Conservation (phyloP, 2,113 vertebrate species). For the Phyllostomus hastatus region DNA sequence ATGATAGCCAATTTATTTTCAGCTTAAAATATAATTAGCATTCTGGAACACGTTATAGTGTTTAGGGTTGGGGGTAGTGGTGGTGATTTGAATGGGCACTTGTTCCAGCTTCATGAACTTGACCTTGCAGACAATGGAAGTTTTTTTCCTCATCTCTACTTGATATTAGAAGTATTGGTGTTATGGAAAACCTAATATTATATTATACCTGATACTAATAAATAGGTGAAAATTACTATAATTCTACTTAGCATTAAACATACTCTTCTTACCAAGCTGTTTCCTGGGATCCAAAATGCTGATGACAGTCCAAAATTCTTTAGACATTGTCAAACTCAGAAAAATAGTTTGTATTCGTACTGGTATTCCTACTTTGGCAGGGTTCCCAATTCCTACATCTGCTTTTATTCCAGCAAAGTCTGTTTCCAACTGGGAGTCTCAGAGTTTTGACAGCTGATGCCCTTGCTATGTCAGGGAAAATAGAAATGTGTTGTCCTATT, state of each 20-base stretch:
- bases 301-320: slow-evolving; percentile 26
- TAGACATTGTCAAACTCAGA: slow-evolving; percentile 30
- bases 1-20: background rate
- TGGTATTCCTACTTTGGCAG: slow-evolving; percentile 49
- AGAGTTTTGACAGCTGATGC: background rate
- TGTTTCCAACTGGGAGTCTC: slow-evolving; percentile 28
- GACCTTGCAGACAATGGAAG: background rate
- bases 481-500: background rate
- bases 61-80: background rate
- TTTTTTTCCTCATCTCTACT: background rate
- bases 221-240: slow-evolving; percentile 1
- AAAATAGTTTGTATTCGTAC: slow-evolving; percentile 56
- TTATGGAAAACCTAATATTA: background rate
- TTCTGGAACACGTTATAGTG: background rate
- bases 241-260: background rate
- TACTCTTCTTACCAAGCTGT: background rate
- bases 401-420: slow-evolving; percentile 38
- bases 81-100: background rate
- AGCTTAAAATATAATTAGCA: background rate
- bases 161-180: background rate
- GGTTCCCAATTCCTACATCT: background rate
- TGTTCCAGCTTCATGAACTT: background rate
- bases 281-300: background rate
- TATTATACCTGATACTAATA: background rate
- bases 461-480: slow-evolving; percentile 19